phyloP scores from a whole-genome alignment of 2,797 vertebrate genomes.

The Lacerta agilis region DNA sequence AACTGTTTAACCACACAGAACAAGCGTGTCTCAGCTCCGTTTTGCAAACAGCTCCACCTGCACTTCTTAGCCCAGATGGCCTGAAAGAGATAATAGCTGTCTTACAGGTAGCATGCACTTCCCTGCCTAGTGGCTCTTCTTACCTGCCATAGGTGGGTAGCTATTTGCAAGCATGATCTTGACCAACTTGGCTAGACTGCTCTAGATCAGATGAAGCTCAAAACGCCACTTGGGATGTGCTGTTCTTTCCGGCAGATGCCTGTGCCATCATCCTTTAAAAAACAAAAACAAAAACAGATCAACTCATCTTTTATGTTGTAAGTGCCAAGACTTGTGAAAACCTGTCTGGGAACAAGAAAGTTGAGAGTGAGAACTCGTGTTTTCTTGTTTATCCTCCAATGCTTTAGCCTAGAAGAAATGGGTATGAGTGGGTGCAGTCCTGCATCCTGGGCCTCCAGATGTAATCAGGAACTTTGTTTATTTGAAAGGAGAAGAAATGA shows the following conservation, averaged over 20 bases:
- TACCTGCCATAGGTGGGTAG: neutral
- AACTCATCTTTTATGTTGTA: conserved; percentile 51
- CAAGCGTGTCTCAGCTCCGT: neutral
- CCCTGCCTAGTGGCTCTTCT: neutral
- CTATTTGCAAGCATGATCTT: neutral
- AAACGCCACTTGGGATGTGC: neutral
- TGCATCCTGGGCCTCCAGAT: conserved; percentile 42
- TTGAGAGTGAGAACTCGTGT: conserved; percentile 66
- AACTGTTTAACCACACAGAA: neutral
- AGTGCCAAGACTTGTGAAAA: conserved; percentile 46
- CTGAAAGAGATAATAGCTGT: neutral
- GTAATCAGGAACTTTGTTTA: conserved; percentile 59
- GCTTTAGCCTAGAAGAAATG: conserved; percentile 45
- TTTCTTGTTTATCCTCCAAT: conserved; percentile 63
- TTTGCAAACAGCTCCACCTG: neutral
- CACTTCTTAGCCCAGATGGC: neutral
- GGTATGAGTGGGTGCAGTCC: conserved; percentile 55
- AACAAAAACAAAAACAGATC: conserved; percentile 25
- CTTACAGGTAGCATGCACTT: neutral
- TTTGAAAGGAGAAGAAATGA: conserved; percentile 64
- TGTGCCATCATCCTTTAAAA: conserved; percentile 40
- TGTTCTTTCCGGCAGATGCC: neutral
- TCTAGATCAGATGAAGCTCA: neutral
- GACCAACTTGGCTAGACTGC: neutral
- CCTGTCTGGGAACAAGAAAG: conserved; percentile 71